Base-by-base conservation (phyloP, 2,797 vertebrate genomes). In the Urocyon cinereoargenteus region DNA sequence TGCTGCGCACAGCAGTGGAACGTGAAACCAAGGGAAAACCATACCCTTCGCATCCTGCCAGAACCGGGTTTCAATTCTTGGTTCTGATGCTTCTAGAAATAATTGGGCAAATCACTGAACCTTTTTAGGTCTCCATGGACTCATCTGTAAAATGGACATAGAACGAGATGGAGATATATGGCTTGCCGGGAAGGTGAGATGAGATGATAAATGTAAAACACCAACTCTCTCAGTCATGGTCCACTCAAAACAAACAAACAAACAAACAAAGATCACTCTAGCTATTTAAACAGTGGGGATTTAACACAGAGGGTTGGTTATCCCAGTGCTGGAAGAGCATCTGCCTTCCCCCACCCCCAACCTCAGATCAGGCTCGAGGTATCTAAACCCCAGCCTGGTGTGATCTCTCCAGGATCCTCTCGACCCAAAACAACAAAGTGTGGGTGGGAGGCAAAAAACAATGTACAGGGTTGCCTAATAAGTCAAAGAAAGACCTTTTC, bases 31-130 rank as follows among this genome's bases (percentile, higher is more conserved):
- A 1, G 19, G n/a, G 26, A 24, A 82, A 93, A 64, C 31, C 16
- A 8, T 1, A 36, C 14, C 16, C 53, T 92, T 78, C 0, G 1
- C 62, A 70, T 84, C 96, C 64, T 61, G 4, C 24, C 66, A 59
- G 90, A 96, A 75, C 51, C 53, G 72, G 28, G 9, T 55, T 85
- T 96, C 53, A 92, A 91, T 86, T 92, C 57, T 78, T 62, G 55
- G 26, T 72, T 92, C 75, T 6, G 34, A 90, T 18, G 6, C 10
- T 61, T 87, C 55, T 92, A 19, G 59, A 94, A 82, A 93, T 66
- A 90, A 72, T 15, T 57, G 26, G 64, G n/a, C 64, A 83, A 66
- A 93, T 57, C 26, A 79, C 15, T 88, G 85, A 66, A 66, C 6
- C 16, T 91, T 75, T 91, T 68, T 53, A 24, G 0, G 2, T 94